Conservation (phyloP, 2,888 invertebrate species). For the Unio delphinus region DNA sequence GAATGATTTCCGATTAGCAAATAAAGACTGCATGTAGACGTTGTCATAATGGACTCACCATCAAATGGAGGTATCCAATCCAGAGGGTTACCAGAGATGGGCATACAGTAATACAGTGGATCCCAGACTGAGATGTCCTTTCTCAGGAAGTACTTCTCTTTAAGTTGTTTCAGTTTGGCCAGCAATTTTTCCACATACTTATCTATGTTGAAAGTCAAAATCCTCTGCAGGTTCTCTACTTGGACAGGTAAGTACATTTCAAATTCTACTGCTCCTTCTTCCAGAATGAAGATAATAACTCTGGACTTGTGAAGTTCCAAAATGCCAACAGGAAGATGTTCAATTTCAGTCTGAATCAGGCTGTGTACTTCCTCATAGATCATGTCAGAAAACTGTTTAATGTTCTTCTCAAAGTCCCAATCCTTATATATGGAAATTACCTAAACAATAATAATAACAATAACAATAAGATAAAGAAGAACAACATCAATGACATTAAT, state of each 20-base stretch:
- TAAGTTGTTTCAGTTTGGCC: slow-evolving; percentile 19
- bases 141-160: slow-evolving; percentile 40
- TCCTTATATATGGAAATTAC: slow-evolving; percentile 50
- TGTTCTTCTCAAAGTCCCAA: slow-evolving; percentile 46
- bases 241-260: slow-evolving; percentile 58
- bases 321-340: slow-evolving; percentile 40
- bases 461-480: no score
- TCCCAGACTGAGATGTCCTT: slow-evolving; percentile 78
- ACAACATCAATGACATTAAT: no score
- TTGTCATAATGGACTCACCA: slow-evolving; percentile 75
- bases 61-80: slow-evolving; percentile 89
- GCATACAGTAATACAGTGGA: slow-evolving; percentile 83
- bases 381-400: slow-evolving; percentile 27
- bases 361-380: slow-evolving; percentile 30
- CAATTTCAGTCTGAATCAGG: slow-evolving; percentile 40
- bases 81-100: slow-evolving; percentile 78
- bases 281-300: slow-evolving; percentile 60
- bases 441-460: slow-evolving; percentile 25
- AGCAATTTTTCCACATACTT: slow-evolving; percentile 19
- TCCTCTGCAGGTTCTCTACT: slow-evolving; percentile 48
- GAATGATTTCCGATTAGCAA: no score
- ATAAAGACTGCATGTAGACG: no score
- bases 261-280: slow-evolving; percentile 62
- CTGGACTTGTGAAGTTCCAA: slow-evolving; percentile 58
- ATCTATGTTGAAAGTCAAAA: slow-evolving; percentile 39